Percentiles rank a stretch among this genome's conserved stretches.
Conservation (phyloP, 2,888 invertebrate species). For the Drosophila nigricruria region DNA sequence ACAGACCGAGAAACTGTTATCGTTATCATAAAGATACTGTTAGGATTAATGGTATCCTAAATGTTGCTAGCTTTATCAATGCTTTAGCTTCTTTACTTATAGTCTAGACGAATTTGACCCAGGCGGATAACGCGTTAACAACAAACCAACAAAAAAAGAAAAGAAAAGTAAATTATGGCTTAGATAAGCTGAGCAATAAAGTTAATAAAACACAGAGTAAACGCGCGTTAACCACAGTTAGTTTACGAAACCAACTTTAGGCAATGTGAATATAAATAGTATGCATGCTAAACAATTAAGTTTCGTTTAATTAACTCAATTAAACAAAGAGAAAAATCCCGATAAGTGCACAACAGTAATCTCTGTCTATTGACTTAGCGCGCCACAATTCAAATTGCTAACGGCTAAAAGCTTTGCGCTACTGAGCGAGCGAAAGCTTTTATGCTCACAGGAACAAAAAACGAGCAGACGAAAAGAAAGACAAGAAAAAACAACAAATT, state of each 20-base stretch:
- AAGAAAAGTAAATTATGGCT: background rate
- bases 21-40: conserved; percentile 26
- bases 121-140: conserved; percentile 9
- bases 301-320: background rate
- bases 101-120: conserved; percentile 13
- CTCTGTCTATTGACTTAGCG: background rate
- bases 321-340: background rate
- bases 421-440: conserved; percentile 26
- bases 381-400: conserved; percentile 40
- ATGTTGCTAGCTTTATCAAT: conserved; percentile 1
- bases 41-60: conserved; percentile 13
- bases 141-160: background rate
- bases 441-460: background rate
- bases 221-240: background rate
- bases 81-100: conserved; percentile 30
- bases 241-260: background rate
- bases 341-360: background rate
- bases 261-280: background rate
- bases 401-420: conserved; percentile 48
- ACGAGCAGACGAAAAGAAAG: background rate
- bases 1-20: conserved; percentile 18
- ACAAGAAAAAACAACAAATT: background rate
- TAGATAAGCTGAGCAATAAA: conserved; percentile 28
- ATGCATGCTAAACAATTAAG: background rate
- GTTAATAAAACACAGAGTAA: conserved; percentile 3